These are phyloP conservation scores for Plotosus lineatus DNA, from an alignment of 2,113 vertebrate genomes.

Conservation along the genomic window DNA sequence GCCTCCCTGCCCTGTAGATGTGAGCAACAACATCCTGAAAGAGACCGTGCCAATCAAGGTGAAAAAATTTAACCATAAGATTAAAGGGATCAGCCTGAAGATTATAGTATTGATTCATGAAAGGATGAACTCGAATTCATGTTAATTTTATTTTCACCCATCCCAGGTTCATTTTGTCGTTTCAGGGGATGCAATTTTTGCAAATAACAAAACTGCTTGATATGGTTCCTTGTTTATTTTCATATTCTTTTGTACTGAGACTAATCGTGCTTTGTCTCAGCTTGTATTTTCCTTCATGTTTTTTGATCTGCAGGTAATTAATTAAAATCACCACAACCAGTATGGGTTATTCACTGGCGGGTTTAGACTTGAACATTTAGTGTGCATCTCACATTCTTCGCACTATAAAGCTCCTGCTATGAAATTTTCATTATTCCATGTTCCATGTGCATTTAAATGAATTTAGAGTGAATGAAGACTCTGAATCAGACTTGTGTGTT, in stretches of 20 bases:
- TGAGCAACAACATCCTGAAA: neutral
- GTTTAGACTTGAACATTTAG: neutral
- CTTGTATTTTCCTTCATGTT: neutral
- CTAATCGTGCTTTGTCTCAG: neutral
- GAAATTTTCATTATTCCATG: neutral
- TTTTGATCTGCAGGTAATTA: neutral
- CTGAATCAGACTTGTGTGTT: neutral
- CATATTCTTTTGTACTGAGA: neutral
- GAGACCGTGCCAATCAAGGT: neutral
- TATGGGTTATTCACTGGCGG: neutral
- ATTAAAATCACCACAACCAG: neutral
- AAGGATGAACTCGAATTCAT: too few species aligned
- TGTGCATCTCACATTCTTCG: rapidly evolving
- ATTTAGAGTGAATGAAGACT: neutral
- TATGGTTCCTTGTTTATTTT: too few species aligned
- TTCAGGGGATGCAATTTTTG: neutral
- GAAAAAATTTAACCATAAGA: neutral
- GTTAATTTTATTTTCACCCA: too few species aligned
- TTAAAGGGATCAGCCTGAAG: neutral
- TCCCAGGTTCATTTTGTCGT: neutral
- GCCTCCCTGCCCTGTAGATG: neutral
- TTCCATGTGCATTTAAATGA: neutral
- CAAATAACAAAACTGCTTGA: neutral
- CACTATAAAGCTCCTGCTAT: neutral
- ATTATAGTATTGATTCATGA: neutral